Evolutionary conservation across 2,888 invertebrate species (phyloP).

Genomic region (Hyppa rectilinea): DNA sequence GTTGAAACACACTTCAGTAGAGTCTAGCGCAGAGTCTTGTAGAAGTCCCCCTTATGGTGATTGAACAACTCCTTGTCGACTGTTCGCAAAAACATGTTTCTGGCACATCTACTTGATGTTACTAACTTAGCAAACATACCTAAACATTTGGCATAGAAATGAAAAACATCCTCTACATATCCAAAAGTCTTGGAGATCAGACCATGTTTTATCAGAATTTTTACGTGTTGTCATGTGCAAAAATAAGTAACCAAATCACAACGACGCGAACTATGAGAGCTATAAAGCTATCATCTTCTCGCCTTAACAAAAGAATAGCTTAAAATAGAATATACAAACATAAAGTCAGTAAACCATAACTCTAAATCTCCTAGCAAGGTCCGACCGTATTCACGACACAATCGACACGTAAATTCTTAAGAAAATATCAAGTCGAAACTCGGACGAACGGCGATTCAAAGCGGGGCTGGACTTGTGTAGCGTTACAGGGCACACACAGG

Average conservation of each 20-base stretch:
- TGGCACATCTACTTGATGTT: too few species aligned
- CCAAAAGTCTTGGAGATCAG: too few species aligned
- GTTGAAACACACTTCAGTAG: too few species aligned
- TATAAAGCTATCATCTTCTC: conserved; percentile 32
- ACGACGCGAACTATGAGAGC: neutral
- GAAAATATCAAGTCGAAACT: conserved; percentile 59
- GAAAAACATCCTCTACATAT: too few species aligned
- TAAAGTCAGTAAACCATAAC: conserved; percentile 47
- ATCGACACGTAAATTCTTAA: conserved; percentile 58
- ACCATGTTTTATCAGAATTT: too few species aligned
- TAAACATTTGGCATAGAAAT: too few species aligned
- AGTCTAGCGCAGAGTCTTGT: too few species aligned
- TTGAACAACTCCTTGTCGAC: too few species aligned
- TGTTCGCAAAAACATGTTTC: too few species aligned
- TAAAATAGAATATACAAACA: conserved; percentile 35
- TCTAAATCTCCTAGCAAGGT: conserved; percentile 39
- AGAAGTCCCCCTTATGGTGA: too few species aligned
- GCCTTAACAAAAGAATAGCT: conserved; percentile 44
- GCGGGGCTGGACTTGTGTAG: conserved; percentile 63
- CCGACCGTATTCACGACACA: conserved; percentile 44
- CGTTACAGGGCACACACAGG: conserved; percentile 65
- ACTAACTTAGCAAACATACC: too few species aligned
- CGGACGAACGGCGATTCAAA: conserved; percentile 62
- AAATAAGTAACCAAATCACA: conserved; percentile 7
- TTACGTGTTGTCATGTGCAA: too few species aligned